phyloP scores from a whole-genome alignment of 2,888 invertebrate species.

The Drosophila bunnanda region DNA sequence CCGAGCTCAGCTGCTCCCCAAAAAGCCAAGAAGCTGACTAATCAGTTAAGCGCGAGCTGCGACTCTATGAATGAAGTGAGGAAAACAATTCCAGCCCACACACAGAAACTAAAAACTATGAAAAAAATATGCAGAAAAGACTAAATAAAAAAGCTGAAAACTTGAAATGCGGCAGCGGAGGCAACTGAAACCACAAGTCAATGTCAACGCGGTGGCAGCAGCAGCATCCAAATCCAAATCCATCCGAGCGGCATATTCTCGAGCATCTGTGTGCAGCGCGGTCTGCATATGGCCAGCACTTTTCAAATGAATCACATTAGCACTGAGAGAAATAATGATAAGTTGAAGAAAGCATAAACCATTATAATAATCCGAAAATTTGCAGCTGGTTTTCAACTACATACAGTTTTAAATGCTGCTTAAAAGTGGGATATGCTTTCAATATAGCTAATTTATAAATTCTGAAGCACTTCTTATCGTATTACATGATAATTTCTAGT shows the following conservation, averaged over 20 bases:
- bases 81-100: constrained; percentile 78
- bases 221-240: constrained; percentile 21
- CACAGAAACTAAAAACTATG: constrained; percentile 52
- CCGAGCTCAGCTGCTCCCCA: constrained; percentile 38
- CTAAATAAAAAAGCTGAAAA: constrained; percentile 29
- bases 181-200: constrained; percentile 82
- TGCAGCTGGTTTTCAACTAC: background rate
- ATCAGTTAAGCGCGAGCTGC: constrained; percentile 56
- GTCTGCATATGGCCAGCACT: constrained; percentile 45
- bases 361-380: background rate
- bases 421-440: too few species aligned
- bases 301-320: constrained; percentile 37
- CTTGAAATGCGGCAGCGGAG: constrained; percentile 57
- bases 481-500: background rate
- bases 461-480: background rate
- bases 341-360: background rate
- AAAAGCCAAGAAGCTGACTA: constrained; percentile 60
- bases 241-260: constrained; percentile 27
- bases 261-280: constrained; percentile 57
- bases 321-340: background rate
- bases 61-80: constrained; percentile 61
- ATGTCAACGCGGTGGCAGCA: constrained; percentile 78
- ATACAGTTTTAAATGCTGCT: too few species aligned
- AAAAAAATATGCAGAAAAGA: constrained; percentile 11
- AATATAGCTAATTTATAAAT: background rate